phyloP scores from a whole-genome alignment of 2,888 invertebrate species.

The Macrosiphum euphorbiae region DNA sequence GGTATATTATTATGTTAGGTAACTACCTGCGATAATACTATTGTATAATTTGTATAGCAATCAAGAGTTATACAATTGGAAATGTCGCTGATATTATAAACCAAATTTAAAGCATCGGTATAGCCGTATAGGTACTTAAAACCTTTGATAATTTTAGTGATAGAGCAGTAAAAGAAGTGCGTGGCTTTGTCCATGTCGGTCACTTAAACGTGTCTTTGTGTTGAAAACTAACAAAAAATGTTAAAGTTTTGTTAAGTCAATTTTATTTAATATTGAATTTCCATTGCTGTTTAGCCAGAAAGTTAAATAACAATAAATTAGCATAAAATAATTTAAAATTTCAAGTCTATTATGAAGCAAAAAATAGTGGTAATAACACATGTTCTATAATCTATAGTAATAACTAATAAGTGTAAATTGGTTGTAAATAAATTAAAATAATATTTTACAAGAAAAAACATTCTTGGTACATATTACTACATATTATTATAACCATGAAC shows the following conservation, averaged over 20 bases:
- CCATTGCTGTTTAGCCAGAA: background rate
- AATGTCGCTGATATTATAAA: background rate
- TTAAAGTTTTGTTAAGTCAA: background rate
- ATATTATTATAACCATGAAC: background rate
- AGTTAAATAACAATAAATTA: background rate
- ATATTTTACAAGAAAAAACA: background rate
- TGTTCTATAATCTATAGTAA: too few relatives aligned
- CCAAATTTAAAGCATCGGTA: background rate
- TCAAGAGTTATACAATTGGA: background rate
- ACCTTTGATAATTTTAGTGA: background rate
- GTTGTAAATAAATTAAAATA: background rate
- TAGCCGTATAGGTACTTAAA: background rate
- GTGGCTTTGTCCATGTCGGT: background rate
- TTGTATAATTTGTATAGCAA: background rate
- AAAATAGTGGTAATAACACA: background rate
- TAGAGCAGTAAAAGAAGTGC: background rate
- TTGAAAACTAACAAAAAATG: background rate
- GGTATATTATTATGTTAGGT: background rate
- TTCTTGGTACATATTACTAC: background rate
- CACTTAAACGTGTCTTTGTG: background rate
- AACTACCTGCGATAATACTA: background rate
- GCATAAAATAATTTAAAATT: background rate
- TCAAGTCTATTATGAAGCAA: background rate
- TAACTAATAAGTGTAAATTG: too few relatives aligned
- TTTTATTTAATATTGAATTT: background rate